Evolutionary conservation across 2,888 invertebrate species (phyloP).

Genomic region (Caenorhabditis sp.): DNA sequence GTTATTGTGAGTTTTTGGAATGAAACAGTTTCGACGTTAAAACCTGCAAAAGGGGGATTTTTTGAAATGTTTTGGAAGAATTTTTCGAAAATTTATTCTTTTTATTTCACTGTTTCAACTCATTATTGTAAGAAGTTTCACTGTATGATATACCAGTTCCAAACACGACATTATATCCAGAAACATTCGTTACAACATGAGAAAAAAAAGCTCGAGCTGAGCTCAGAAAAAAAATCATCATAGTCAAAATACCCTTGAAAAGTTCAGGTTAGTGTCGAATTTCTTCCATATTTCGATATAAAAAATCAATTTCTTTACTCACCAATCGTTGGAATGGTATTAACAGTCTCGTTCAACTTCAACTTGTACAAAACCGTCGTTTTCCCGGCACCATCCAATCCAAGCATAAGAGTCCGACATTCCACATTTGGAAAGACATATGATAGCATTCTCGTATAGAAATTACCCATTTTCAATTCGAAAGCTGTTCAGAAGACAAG

Average conservation of each 20-base stretch:
- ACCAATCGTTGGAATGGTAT: slow-evolving; percentile 47
- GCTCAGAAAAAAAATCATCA: no score
- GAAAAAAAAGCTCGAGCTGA: no score
- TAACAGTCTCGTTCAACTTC: slow-evolving; percentile 39
- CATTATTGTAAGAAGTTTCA: no score
- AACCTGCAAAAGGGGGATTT: slow-evolving; percentile 76
- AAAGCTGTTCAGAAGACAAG: neutral
- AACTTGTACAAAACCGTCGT: slow-evolving; percentile 47
- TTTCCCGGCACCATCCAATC: slow-evolving; percentile 46
- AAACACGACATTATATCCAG: no score
- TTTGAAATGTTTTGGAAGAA: slow-evolving; percentile 3
- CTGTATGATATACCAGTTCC: no score
- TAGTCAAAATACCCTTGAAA: no score
- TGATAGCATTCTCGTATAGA: slow-evolving; percentile 22
- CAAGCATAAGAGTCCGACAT: slow-evolving; percentile 39
- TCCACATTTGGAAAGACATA: slow-evolving; percentile 36
- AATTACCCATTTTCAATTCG: slow-evolving; percentile 19
- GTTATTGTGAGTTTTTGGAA: slow-evolving; percentile 99
- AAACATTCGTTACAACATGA: no score
- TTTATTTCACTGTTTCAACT: no score
- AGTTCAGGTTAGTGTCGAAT: no score
- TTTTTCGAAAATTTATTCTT: no score
- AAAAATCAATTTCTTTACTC: no score
- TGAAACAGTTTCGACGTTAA: slow-evolving; percentile 98
- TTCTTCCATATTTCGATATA: no score